Conservation (phyloP, 2,113 vertebrate genomes). For the Pterocles gutturalis region DNA sequence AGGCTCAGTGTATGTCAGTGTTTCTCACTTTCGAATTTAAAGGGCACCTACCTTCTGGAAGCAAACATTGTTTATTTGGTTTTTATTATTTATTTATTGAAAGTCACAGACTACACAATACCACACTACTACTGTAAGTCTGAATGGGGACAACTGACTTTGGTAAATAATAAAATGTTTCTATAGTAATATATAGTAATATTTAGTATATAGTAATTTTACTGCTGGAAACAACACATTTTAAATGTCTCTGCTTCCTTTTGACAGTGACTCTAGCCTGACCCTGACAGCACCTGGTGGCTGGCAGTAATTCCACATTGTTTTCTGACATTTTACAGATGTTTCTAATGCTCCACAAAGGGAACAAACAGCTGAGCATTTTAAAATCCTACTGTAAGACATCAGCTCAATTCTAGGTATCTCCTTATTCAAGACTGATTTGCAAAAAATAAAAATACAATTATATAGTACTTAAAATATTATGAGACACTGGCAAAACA, state of each 20-base stretch:
- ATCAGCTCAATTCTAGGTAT: not conserved
- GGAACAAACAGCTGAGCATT: not conserved
- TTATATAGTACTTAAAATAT: not conserved
- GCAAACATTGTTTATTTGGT: not conserved
- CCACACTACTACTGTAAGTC: not conserved
- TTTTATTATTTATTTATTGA: not conserved
- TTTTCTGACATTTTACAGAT: not conserved
- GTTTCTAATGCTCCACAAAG: not conserved
- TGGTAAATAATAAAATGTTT: not conserved
- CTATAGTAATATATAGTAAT: too few relatives aligned
- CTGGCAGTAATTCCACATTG: not conserved
- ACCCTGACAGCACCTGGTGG: not conserved
- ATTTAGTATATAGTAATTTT: not conserved
- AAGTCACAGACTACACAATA: not conserved
- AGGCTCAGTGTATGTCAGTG: not conserved
- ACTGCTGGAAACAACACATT: not conserved
- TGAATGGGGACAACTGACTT: not conserved
- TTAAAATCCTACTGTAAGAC: not conserved
- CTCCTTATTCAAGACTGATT: not conserved
- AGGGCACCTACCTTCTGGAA: not conserved
- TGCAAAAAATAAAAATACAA: not conserved
- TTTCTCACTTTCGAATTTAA: not conserved
- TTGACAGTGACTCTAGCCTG: not conserved
- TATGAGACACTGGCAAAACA: not conserved
- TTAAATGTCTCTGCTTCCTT: not conserved